Evolutionary conservation across 2,113 vertebrate genomes (phyloP), one percentile per base, ranked within the genome.

Genomic region (Oriolus oriolus): DNA sequence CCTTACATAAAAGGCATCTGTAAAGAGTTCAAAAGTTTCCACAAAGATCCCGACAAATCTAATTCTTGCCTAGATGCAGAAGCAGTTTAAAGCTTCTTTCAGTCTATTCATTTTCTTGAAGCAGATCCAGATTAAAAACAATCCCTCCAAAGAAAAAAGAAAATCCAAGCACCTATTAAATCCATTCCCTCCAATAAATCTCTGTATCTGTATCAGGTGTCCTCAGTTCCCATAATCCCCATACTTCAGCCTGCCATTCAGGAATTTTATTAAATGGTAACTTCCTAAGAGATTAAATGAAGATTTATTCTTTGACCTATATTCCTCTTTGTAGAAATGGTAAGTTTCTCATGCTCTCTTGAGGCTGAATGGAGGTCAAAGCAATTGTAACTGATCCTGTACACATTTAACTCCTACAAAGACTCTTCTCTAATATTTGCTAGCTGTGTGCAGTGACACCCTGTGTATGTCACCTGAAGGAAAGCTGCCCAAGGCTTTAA

Each of bases 101-200:
- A 63, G 24, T 49, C 49, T 81, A 59, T 92, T 95, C n/a, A 39
- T 90, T 92, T 80, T 54, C 65, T 61, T 89, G 65, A 95, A 91
- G 87, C 27, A 70, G 65, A 95, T 90, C 82, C 86, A 93, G 79
- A 92, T 95, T 90, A 89, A 84, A 90, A 93, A 21, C 63, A 94
- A 93, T 80, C 66, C n/a, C n/a, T 91, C 37, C 16, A 74, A 89
- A 77, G 82, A 57, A 90, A 70, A 86, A 90, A 86, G 50, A 92
- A 95, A 96, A 75, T 63, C 52, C 7, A 17, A 77, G 68, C 33
- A 74, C 50, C 52, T 78, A 50, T 89, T 89, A 81, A 92, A 78
- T 74, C 68, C 64, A 37, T 80, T 92, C 60, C 33, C 24, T 65
- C 49, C 0, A 6, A 88, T 84, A 69, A 75, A 82, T 71, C 68